Evolutionary conservation across 2,888 invertebrate genomes (phyloP), one percentile per base, ranked within the genome.

Genomic region (Polydrusus cervinus): DNA sequence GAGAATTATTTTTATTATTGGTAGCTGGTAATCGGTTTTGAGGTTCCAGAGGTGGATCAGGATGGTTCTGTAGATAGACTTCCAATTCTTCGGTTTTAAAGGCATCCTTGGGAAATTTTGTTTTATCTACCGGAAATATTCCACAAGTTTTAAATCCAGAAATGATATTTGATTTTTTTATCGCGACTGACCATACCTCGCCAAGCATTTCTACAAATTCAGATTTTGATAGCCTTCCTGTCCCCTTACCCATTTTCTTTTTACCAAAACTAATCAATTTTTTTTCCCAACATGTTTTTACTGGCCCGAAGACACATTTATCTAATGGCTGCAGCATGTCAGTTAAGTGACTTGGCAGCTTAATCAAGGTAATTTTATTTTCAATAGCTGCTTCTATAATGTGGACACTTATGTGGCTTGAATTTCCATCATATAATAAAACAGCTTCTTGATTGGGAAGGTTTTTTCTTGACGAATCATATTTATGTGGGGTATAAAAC

Each of bases 391-490:
- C 40, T 57, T 53, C 40, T 16, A 68, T 18, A 14, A 68, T 68
- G 25, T 55, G 25, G 8, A 68, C 34, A 40, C 68, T 68, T 8
- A 55, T 55, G 18, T 67, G 67, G 25, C 57, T 65, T 40, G 25
- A 10, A 53, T 67, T 51, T 18, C 34, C 68, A 43, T 68, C 67
- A 51, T 67, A 79, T n/a, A 79, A 20, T 45, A 79, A 57, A 10
- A 79, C 43, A 10, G 69, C 74, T 25, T 40, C 47, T 61, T 78
- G 71, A 14, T 74, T 55, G 57, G 74, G 74, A 38, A 78, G 55
- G 45, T 74, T 57, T 45, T 71, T 55, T 43, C 2, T 16, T 25
- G 8, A 8, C 78, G 70, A 16, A 73, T 13, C 7, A 67, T 60
- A 38, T 74, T 51, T 5, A 79, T 51, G 47, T 76, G 65, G 10